Percentiles rank a stretch among this genome's conserved stretches.
These are phyloP conservation scores for Sylvia atricapilla DNA, from an alignment of 2,113 vertebrate species.

Conservation along the genomic window DNA sequence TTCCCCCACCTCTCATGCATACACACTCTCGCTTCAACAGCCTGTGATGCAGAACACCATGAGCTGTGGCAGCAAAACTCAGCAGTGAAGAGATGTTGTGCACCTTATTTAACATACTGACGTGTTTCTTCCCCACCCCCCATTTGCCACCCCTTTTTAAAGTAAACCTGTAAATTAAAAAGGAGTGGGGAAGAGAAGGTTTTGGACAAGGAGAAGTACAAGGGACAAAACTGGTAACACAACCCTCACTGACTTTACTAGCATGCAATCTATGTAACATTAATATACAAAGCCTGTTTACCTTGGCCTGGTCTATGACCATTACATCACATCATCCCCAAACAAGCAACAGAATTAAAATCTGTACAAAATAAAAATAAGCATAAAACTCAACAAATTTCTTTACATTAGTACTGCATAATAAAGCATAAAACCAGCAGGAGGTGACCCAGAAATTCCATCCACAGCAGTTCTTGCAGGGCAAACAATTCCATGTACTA, in stretches of 20 bases:
- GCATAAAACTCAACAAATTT: slow-evolving; percentile 38
- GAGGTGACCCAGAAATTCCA: slow-evolving; percentile 4
- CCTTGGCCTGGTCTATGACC: slow-evolving; percentile 56
- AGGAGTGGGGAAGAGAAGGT: neutral
- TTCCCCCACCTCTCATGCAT: neutral
- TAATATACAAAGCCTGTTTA: slow-evolving; percentile 72
- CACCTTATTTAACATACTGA: neutral
- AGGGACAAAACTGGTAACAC: slow-evolving; percentile 56
- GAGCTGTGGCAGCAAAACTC: neutral
- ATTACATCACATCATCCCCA: slow-evolving; percentile 62
- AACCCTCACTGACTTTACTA: slow-evolving; percentile 68
- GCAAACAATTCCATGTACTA: neutral
- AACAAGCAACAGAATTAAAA: slow-evolving; percentile 63
- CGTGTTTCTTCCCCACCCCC: neutral
- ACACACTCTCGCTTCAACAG: neutral
- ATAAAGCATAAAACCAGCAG: slow-evolving; percentile 52
- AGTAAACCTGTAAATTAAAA: slow-evolving; percentile 16
- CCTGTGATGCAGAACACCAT: neutral
- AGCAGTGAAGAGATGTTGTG: neutral
- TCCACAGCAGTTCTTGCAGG: neutral
- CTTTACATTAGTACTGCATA: slow-evolving; percentile 61
- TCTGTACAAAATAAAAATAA: slow-evolving; percentile 68
- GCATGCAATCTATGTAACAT: slow-evolving; percentile 77
- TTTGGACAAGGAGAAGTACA: slow-evolving; percentile 13
- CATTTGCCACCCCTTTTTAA: neutral